Percentiles rank a stretch among this genome's conserved stretches.
These are phyloP conservation scores for Mola mola DNA, from an alignment of 2,113 vertebrate genomes.

Conservation along the genomic window DNA sequence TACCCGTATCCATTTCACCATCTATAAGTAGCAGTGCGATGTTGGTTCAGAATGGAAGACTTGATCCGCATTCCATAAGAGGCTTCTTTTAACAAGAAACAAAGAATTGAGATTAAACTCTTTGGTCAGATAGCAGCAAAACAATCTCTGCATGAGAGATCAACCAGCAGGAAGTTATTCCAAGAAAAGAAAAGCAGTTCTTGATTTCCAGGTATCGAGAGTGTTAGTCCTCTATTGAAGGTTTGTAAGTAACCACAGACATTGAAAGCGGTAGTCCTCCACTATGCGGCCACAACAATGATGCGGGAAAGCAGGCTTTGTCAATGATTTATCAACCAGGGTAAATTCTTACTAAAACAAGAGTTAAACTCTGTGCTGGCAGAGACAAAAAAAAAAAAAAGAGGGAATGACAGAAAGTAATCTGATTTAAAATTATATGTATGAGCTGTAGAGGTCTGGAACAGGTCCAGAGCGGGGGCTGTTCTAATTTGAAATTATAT, in stretches of 20 bases:
- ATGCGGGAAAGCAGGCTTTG: constrained; percentile 65
- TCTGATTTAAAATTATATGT: too few species aligned
- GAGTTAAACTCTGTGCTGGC: constrained; percentile 79
- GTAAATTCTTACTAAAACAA: constrained; percentile 71
- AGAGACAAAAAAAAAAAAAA: constrained; percentile 57
- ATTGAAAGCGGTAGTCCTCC: constrained; percentile 81
- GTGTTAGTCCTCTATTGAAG: constrained; percentile 32
- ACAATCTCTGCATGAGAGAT: constrained; percentile 40
- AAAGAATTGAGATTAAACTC: constrained; percentile 32
- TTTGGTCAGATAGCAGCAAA: constrained; percentile 41
- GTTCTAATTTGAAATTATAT: constrained; percentile 68
- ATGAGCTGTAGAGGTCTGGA: constrained; percentile 95
- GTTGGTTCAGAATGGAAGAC: constrained; percentile 59
- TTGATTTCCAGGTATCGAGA: constrained; percentile 32
- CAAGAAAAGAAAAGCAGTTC: constrained; percentile 32
- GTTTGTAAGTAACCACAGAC: constrained; percentile 93
- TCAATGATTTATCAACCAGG: constrained; percentile 78
- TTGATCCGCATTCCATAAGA: constrained; percentile 40
- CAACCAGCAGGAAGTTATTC: constrained; percentile 42
- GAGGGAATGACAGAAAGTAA: constrained; percentile 40
- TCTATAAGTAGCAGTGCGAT: constrained; percentile 47
- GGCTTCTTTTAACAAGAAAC: constrained; percentile 35
- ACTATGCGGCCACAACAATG: constrained; percentile 40
- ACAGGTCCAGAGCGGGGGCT: constrained; percentile 79
- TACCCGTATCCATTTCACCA: constrained; percentile 65